These are phyloP conservation scores for Euclidia mi DNA, from an alignment of 2,888 invertebrate genomes.

Conservation along the genomic window DNA sequence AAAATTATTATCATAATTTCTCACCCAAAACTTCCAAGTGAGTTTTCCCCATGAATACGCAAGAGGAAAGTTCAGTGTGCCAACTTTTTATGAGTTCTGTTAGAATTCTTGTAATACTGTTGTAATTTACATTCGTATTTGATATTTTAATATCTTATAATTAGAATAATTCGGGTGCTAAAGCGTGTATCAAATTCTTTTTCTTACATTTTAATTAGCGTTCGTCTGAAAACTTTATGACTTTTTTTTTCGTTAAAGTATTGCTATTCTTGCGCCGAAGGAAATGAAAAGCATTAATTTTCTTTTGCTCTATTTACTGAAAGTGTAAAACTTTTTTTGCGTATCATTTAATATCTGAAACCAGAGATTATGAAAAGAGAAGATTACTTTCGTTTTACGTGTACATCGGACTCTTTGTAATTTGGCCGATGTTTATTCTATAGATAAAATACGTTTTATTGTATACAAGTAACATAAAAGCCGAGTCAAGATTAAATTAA, in stretches of 20 bases:
- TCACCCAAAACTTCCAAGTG: slow-evolving; percentile 87
- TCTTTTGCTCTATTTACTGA: slow-evolving; percentile 27
- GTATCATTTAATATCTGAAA: slow-evolving; percentile 22
- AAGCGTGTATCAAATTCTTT: slow-evolving; percentile 44
- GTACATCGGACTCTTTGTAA: slow-evolving; percentile 10
- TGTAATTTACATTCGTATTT: slow-evolving; percentile 79
- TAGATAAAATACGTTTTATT: slow-evolving; percentile 16
- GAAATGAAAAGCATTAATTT: slow-evolving; percentile 37
- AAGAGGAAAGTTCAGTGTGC: slow-evolving; percentile 82
- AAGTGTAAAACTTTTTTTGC: slow-evolving; percentile 23
- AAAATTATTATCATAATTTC: slow-evolving; percentile 88
- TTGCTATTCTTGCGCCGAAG: slow-evolving; percentile 34
- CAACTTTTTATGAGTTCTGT: slow-evolving; percentile 84
- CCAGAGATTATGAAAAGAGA: slow-evolving; percentile 13
- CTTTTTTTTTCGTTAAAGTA: slow-evolving; percentile 35
- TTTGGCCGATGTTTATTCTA: slow-evolving; percentile 14
- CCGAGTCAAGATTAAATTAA: slow-evolving; percentile 15
- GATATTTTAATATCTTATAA: slow-evolving; percentile 48
- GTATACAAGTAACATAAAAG: slow-evolving; percentile 16
- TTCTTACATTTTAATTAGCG: slow-evolving; percentile 46
- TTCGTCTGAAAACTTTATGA: slow-evolving; percentile 28
- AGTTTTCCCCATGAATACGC: slow-evolving; percentile 86
- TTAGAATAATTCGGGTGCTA: slow-evolving; percentile 48
- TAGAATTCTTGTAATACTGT: slow-evolving; percentile 79
- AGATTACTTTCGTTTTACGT: slow-evolving; percentile 18